These are phyloP conservation scores for Araneus ventricosus DNA, from an alignment of 1,140 invertebrate genomes.

Conservation along the genomic window DNA sequence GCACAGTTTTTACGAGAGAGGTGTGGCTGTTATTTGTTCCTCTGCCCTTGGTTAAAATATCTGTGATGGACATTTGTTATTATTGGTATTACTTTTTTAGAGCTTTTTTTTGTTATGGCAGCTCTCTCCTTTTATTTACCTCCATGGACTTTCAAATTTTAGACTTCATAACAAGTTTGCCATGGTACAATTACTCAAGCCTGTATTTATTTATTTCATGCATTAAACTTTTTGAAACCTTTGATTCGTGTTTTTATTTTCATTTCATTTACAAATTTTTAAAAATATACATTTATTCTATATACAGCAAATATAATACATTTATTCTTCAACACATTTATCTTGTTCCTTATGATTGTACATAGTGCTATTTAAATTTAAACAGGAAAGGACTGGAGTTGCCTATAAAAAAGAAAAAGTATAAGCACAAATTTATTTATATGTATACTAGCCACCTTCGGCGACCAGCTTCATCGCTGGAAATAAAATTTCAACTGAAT, in stretches of 20 bases:
- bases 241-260: too few relatives aligned
- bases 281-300: too few relatives aligned
- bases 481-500: too few relatives aligned
- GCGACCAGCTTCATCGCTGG: too few relatives aligned
- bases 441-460: not conserved
- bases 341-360: constrained; percentile 50
- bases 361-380: constrained; percentile 54
- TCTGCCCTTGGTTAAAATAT: constrained; percentile 90
- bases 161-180: constrained; percentile 18
- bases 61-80: constrained; percentile 61
- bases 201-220: not conserved
- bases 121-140: constrained; percentile 19
- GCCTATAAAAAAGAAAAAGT: constrained; percentile 47
- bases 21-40: constrained; percentile 95
- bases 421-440: too few relatives aligned
- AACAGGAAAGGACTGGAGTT: constrained; percentile 48
- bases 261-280: too few relatives aligned
- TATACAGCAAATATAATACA: not conserved
- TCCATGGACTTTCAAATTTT: constrained; percentile 32
- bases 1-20: constrained; percentile 97
- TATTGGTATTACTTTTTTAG: constrained; percentile 36
- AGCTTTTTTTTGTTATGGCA: constrained; percentile 44
- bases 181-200: not conserved
- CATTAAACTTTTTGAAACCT: not conserved
- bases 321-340: constrained; percentile 39